Conservation (phyloP, 1,140 invertebrate genomes). For the Parapsyche elsis region DNA sequence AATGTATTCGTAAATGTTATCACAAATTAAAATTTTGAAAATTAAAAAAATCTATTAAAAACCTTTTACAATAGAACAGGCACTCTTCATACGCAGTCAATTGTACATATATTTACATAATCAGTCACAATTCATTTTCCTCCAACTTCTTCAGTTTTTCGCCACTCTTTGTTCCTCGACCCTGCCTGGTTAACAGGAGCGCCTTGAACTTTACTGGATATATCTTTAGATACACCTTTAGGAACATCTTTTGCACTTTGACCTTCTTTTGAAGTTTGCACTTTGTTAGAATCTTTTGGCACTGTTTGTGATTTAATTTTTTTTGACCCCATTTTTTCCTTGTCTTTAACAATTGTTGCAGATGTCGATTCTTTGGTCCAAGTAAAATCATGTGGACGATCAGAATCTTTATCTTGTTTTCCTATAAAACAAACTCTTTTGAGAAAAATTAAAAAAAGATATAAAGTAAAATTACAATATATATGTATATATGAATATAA, state of each 20-base stretch:
- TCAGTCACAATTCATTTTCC: constrained; percentile 17
- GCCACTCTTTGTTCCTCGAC: constrained; percentile 24
- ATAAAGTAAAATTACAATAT: background rate
- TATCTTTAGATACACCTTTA: constrained; percentile 18
- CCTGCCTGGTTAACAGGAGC: background rate
- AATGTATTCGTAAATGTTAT: background rate
- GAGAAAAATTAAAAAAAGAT: background rate
- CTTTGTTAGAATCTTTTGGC: constrained; percentile 28
- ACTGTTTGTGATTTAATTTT: constrained; percentile 15
- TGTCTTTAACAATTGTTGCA: background rate
- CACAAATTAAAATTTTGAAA: no score
- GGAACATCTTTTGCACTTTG: constrained; percentile 34
- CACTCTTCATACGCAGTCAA: constrained; percentile 23
- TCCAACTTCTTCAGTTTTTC: constrained; percentile 21
- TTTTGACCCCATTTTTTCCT: background rate
- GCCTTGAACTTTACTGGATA: constrained; percentile 7
- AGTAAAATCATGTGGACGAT: background rate
- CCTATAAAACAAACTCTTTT: background rate
- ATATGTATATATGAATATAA: no score
- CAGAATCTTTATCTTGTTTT: constrained; percentile 23
- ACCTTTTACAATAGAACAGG: constrained; percentile 14
- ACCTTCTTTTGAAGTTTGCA: constrained; percentile 1
- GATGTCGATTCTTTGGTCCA: constrained; percentile 10
- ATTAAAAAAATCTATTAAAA: no score
- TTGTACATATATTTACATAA: constrained; percentile 34